Evolutionary conservation across 2,797 vertebrate genomes (phyloP).

Genomic region (Psittacula derbiana): DNA sequence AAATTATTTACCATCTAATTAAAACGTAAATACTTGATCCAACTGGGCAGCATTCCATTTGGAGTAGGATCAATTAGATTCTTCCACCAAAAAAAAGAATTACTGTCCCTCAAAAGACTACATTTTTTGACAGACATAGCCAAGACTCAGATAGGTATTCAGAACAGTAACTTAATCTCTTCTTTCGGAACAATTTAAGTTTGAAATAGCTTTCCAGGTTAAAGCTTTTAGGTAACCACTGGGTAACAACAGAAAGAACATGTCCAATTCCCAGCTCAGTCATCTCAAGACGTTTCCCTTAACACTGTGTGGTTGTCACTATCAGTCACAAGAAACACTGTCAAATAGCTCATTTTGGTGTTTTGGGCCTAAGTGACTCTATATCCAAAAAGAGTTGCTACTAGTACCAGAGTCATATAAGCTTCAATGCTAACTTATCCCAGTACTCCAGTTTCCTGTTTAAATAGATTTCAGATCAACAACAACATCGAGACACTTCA

Average conservation of each 20-base stretch:
- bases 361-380: neutral
- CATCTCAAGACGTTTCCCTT: neutral
- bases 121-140: neutral
- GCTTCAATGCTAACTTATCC: fast-evolving
- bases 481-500: neutral
- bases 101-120: neutral
- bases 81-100: neutral
- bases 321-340: neutral
- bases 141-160: neutral
- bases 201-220: neutral
- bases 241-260: neutral
- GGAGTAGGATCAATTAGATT: neutral
- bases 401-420: neutral
- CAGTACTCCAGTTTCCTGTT: neutral
- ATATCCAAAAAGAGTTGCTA: neutral
- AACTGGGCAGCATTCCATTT: neutral
- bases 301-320: neutral
- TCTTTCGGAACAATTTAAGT: neutral
- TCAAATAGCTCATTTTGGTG: neutral
- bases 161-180: neutral
- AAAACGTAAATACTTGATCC: neutral
- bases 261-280: neutral
- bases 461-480: neutral
- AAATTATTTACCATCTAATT: neutral
- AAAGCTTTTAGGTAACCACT: neutral